A percentile compares a stretch with the other conserved stretches of the same genome.
Evolutionary conservation across 2,888 invertebrate species (phyloP).

Genomic region (Sussaba pulchella): DNA sequence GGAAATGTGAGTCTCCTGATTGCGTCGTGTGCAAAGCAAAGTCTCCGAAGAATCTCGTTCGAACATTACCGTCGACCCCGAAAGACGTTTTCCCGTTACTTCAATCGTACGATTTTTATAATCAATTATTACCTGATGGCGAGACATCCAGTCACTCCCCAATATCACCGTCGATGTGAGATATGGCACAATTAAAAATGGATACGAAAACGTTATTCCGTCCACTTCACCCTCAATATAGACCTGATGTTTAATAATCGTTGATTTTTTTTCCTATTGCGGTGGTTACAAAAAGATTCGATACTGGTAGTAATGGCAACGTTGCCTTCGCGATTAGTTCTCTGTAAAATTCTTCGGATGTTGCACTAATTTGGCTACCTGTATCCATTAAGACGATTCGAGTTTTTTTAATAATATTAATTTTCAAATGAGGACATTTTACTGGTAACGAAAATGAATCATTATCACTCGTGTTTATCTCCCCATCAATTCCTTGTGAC

Average conservation of each 20-base stretch:
- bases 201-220: too few relatives aligned
- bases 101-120: conserved; percentile 31
- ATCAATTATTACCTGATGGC: conserved; percentile 18
- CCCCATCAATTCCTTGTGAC: neutral
- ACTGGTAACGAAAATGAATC: neutral
- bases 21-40: neutral
- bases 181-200: conserved; percentile 21
- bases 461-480: neutral
- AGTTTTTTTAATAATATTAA: neutral
- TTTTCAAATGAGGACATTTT: conserved; percentile 6
- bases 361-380: conserved; percentile 46
- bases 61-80: conserved; percentile 1
- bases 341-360: conserved; percentile 47
- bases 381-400: conserved; percentile 14
- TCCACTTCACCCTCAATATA: too few relatives aligned
- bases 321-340: neutral
- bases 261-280: conserved; percentile 20
- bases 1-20: neutral
- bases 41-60: conserved; percentile 5
- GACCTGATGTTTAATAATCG: too few relatives aligned
- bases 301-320: conserved; percentile 1
- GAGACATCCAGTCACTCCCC: conserved; percentile 26
- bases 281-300: conserved; percentile 14
- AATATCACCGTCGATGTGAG: neutral
- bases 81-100: neutral